Evolutionary conservation across 2,888 invertebrate genomes (phyloP).

Genomic region (Caenorhabditis sp.): DNA sequence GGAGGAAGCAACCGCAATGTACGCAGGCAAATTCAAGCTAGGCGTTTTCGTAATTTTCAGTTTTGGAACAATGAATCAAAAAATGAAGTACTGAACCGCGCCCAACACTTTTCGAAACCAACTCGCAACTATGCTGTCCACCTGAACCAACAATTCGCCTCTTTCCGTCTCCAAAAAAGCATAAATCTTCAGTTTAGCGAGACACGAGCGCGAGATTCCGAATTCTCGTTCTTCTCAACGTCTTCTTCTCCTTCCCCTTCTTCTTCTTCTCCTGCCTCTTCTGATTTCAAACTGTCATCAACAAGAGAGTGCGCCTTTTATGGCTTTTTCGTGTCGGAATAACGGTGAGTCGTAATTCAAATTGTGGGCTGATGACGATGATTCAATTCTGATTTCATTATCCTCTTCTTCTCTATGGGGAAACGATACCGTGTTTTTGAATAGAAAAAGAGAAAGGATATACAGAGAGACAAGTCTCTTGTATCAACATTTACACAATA

Average conservation of each 20-base stretch:
- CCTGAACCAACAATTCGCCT: too few relatives aligned
- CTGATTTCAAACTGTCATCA: conserved; percentile 40
- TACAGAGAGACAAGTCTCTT: conserved; percentile 23
- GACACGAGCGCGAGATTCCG: neutral
- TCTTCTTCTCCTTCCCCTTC: conserved; percentile 16
- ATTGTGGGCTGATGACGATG: conserved; percentile 21
- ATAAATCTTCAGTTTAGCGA: conserved; percentile 13
- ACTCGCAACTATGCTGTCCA: too few relatives aligned
- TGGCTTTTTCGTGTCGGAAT: conserved; percentile 33
- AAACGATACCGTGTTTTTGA: too few relatives aligned
- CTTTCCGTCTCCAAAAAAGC: neutral
- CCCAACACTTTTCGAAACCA: too few relatives aligned
- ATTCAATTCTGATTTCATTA: too few relatives aligned
- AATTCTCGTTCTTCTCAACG: conserved; percentile 11
- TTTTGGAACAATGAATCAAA: too few relatives aligned
- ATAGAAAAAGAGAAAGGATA: conserved; percentile 11
- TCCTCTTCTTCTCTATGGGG: too few relatives aligned
- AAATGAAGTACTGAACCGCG: too few relatives aligned
- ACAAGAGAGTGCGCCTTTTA: conserved; percentile 17
- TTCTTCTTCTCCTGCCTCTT: conserved; percentile 5
- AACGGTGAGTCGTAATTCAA: conserved; percentile 48
- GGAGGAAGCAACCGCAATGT: too few relatives aligned
- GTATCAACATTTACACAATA: conserved; percentile 55
- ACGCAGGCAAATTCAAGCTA: too few relatives aligned
- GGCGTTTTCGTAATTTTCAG: too few relatives aligned